Percentiles rank a stretch among this genome's conserved stretches.
These are phyloP conservation scores for Stichopus horrens DNA, from an alignment of 53 echinoderm and acorn worm species.

Conservation along the genomic window DNA sequence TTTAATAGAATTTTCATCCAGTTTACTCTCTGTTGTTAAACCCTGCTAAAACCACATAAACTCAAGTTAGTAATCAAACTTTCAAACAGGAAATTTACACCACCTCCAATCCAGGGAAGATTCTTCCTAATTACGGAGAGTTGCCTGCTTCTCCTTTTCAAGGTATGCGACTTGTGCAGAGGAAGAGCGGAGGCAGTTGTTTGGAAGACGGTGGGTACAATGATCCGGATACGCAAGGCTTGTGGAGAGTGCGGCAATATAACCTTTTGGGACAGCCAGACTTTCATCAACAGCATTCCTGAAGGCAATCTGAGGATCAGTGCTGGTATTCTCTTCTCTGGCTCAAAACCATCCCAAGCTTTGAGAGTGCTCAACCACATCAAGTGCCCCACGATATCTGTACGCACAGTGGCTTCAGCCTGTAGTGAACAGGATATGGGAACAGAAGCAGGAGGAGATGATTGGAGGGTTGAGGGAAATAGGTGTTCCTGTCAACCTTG, in stretches of 20 bases:
- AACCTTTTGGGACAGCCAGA: conserved; percentile 43
- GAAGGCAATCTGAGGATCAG: conserved; percentile 58
- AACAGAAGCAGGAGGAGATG: neutral
- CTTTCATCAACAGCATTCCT: conserved; percentile 17
- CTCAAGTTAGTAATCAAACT: too few relatives aligned
- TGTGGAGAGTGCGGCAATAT: conserved; percentile 35
- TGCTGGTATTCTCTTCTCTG: conserved; percentile 57
- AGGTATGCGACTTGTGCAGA: neutral
- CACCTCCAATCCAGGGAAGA: too few relatives aligned
- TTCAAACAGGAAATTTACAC: too few relatives aligned
- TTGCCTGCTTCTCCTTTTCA: neutral
- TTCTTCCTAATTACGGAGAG: neutral
- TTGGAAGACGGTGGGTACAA: neutral
- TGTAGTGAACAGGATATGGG: conserved; percentile 34
- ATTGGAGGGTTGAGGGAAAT: neutral
- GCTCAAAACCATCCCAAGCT: conserved; percentile 44
- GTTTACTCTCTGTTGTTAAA: too few relatives aligned
- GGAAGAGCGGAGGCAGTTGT: neutral
- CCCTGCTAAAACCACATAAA: too few relatives aligned
- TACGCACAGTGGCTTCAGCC: conserved; percentile 52
- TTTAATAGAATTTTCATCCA: too few relatives aligned
- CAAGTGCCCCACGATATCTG: conserved; percentile 19
- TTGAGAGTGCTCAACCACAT: conserved; percentile 50
- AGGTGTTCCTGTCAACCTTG: neutral
- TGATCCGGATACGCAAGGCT: neutral